Evolutionary conservation across 2,888 invertebrate genomes (phyloP).

Genomic region (Synanthedon myopaeformis): DNA sequence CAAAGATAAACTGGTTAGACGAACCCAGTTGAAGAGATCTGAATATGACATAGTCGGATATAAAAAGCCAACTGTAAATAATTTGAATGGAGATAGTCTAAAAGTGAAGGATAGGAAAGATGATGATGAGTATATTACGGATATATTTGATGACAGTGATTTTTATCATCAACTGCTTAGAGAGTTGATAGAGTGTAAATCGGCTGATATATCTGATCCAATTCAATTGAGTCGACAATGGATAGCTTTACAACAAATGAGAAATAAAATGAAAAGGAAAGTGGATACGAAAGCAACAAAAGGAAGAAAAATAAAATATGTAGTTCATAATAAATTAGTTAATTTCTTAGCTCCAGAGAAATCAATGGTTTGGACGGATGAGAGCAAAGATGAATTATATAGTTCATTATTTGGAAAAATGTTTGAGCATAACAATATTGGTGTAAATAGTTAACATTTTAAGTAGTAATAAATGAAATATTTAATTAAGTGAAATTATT

Average conservation of each 20-base stretch:
- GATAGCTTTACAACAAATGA: slow-evolving; percentile 90
- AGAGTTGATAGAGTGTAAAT: slow-evolving; percentile 93
- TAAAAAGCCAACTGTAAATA: slow-evolving; percentile 20
- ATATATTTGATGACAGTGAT: slow-evolving; percentile 97
- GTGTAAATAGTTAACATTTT: slow-evolving; percentile 38
- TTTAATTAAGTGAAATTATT: slow-evolving; percentile 3
- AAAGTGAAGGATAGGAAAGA: slow-evolving; percentile 39
- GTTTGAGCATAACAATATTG: slow-evolving; percentile 57
- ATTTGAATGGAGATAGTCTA: slow-evolving; percentile 16
- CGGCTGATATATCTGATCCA: slow-evolving; percentile 85
- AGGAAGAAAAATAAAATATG: slow-evolving; percentile 90
- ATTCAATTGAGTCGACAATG: slow-evolving; percentile 89
- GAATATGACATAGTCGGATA: slow-evolving; percentile 79
- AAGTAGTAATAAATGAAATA: slow-evolving; percentile 38
- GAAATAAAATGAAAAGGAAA: slow-evolving; percentile 92
- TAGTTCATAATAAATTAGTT: slow-evolving; percentile 85
- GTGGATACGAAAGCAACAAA: slow-evolving; percentile 95
- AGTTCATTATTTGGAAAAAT: slow-evolving; percentile 83
- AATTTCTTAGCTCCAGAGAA: slow-evolving; percentile 92
- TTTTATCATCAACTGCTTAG: slow-evolving; percentile 94
- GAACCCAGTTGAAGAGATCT: slow-evolving; percentile 84
- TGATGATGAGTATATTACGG: slow-evolving; percentile 75
- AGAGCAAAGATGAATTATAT: slow-evolving; percentile 83
- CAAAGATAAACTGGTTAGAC: slow-evolving; percentile 78
- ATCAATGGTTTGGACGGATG: slow-evolving; percentile 77